Evolutionary conservation across 2,113 vertebrate species (phyloP).

Genomic region (Eulemur rufifrons): DNA sequence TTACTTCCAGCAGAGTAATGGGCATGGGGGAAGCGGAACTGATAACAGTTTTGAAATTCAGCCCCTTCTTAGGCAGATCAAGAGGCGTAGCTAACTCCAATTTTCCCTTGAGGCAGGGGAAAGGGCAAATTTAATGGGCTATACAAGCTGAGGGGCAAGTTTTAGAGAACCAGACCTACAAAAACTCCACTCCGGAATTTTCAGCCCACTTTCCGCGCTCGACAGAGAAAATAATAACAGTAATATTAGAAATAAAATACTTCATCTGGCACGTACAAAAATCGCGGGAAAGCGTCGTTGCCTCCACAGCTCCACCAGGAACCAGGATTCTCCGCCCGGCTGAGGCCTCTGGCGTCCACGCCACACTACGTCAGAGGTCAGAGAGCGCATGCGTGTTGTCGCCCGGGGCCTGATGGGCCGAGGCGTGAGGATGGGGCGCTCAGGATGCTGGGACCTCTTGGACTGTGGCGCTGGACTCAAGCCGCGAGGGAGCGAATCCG

Average conservation of each 20-base stretch:
- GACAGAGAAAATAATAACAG: neutral
- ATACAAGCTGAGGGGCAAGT: neutral
- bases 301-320: rapidly evolving
- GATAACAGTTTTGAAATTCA: neutral
- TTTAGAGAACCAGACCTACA: neutral
- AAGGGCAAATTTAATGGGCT: neutral
- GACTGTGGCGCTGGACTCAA: rapidly evolving
- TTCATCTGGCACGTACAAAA: neutral
- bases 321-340: rapidly evolving
- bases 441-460: neutral
- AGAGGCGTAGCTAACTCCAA: neutral
- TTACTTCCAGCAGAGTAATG: neutral
- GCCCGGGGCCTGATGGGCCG: neutral
- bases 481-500: rapidly evolving
- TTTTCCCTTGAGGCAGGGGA: neutral
- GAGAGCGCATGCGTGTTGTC: neutral
- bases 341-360: too few species aligned
- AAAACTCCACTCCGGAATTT: neutral
- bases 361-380: rapidly evolving
- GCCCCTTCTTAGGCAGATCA: neutral
- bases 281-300: neutral
- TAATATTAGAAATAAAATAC: neutral
- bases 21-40: neutral
- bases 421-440: rapidly evolving
- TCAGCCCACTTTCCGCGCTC: neutral